These are phyloP conservation scores for Dipodomys ordii DNA, from an alignment of 2,113 vertebrate species.

Conservation along the genomic window DNA sequence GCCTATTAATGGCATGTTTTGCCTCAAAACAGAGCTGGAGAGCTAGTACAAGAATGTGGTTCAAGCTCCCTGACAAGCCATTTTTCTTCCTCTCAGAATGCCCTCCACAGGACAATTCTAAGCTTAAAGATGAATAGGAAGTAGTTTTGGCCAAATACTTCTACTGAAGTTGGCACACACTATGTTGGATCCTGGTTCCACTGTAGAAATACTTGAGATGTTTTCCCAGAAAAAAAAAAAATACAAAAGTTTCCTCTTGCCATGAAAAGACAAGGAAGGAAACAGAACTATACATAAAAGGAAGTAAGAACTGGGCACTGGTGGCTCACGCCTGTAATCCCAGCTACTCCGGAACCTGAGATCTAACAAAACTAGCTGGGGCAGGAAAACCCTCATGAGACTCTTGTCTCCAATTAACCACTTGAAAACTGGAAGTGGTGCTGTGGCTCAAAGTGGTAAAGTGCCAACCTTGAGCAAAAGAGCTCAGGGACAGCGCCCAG, in stretches of 20 bases:
- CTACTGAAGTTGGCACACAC: background rate
- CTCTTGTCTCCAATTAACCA: too few relatives aligned
- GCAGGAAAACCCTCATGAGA: too few relatives aligned
- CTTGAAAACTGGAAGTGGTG: too few relatives aligned
- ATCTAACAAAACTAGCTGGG: too few relatives aligned
- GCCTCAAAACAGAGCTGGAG: background rate
- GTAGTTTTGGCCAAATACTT: background rate
- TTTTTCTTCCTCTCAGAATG: too few relatives aligned
- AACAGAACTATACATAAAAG: background rate
- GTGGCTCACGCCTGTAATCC: too few relatives aligned
- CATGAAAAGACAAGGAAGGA: background rate
- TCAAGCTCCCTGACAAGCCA: background rate
- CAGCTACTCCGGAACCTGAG: too few relatives aligned
- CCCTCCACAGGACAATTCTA: background rate
- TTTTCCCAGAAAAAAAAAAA: background rate
- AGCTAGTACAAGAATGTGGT: background rate
- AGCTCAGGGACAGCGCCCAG: too few relatives aligned
- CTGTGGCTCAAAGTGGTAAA: too few relatives aligned
- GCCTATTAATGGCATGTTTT: background rate
- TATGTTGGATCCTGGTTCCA: background rate
- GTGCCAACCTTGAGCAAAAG: too few relatives aligned
- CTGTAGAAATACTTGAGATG: background rate
- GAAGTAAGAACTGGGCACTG: too few relatives aligned
- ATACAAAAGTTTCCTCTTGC: background rate
- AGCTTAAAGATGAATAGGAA: background rate